phyloP scores from a whole-genome alignment of 2,888 invertebrate species.

The Apamea crenata region DNA sequence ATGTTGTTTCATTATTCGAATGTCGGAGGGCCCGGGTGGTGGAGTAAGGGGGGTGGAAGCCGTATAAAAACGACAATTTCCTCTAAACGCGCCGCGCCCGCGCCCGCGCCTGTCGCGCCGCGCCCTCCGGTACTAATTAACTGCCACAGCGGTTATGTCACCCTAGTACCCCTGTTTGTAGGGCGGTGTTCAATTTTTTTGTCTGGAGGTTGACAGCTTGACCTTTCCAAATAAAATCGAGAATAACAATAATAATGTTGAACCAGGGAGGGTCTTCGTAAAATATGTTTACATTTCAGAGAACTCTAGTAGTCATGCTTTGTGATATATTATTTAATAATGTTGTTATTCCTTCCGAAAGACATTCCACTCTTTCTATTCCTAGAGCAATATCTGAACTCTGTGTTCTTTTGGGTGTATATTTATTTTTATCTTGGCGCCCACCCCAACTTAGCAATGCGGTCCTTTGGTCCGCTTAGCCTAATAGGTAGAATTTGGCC shows the following conservation, averaged over 20 bases:
- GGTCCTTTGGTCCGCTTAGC: conserved; percentile 20
- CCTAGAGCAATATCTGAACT: conserved; percentile 16
- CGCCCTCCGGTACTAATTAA: conserved; percentile 89
- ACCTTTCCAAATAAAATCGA: conserved; percentile 68
- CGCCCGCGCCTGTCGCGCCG: conserved; percentile 88
- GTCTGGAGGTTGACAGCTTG: conserved; percentile 73
- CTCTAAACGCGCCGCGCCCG: conserved; percentile 89
- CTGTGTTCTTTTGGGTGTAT: conserved; percentile 13
- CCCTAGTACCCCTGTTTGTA: conserved; percentile 86
- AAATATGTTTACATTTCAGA: conserved; percentile 48
- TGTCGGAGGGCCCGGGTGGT: conserved; percentile 76
- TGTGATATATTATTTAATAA: conserved; percentile 40
- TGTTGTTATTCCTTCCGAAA: conserved; percentile 30
- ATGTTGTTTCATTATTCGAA: conserved; percentile 88
- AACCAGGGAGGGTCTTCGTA: conserved; percentile 32
- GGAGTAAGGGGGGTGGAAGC: conserved; percentile 81
- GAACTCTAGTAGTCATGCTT: conserved; percentile 13
- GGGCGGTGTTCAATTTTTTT: conserved; percentile 82
- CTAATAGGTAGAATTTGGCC: conserved; percentile 23
- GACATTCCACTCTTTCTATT: conserved; percentile 20
- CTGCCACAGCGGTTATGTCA: conserved; percentile 89
- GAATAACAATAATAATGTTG: conserved; percentile 58
- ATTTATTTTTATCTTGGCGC: conserved; percentile 37
- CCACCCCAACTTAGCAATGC: not conserved
- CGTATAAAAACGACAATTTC: conserved; percentile 90